A percentile compares a stretch with the other conserved stretches of the same genome.
Conservation (phyloP, 23 tunicate genomes). For the Ascidia mentula region DNA sequence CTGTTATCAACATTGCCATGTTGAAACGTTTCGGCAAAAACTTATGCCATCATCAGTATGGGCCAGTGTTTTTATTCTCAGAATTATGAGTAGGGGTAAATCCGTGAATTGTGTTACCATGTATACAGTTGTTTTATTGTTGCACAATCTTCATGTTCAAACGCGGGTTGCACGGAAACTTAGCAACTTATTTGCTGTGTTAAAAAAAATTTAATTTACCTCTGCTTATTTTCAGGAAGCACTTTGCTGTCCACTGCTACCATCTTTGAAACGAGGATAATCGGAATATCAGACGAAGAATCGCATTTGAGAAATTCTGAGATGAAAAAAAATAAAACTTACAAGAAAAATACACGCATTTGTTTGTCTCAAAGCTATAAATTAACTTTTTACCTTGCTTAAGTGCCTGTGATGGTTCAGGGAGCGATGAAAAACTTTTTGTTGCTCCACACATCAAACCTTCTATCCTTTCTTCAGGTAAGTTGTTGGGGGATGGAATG, state of each 20-base stretch:
- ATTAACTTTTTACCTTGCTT: slow-evolving; percentile 50
- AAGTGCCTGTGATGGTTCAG: slow-evolving; percentile 47
- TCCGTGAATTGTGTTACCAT: too few species aligned
- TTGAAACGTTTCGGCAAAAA: too few species aligned
- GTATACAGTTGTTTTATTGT: too few species aligned
- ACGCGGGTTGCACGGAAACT: too few species aligned
- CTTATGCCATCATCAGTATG: too few species aligned
- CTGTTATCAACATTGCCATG: too few species aligned
- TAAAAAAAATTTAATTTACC: slow-evolving; percentile 16
- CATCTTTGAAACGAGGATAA: slow-evolving; percentile 89
- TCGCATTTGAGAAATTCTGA: slow-evolving; percentile 80
- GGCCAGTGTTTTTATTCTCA: too few species aligned
- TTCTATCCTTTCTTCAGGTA: slow-evolving; percentile 73
- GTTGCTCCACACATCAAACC: slow-evolving; percentile 84
- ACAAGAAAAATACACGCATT: background rate
- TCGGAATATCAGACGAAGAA: slow-evolving; percentile 27
- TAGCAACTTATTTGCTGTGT: too few species aligned
- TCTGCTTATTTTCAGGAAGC: slow-evolving; percentile 49
- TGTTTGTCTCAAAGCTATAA: background rate
- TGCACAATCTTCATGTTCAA: too few species aligned
- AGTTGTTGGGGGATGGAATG: slow-evolving; percentile 57
- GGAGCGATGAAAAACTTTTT: slow-evolving; percentile 62
- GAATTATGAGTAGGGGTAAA: too few species aligned
- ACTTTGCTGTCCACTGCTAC: slow-evolving; percentile 54
- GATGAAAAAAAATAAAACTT: background rate